Evolutionary conservation across 2,888 invertebrate species (phyloP).

Genomic region (Allygus modestus): DNA sequence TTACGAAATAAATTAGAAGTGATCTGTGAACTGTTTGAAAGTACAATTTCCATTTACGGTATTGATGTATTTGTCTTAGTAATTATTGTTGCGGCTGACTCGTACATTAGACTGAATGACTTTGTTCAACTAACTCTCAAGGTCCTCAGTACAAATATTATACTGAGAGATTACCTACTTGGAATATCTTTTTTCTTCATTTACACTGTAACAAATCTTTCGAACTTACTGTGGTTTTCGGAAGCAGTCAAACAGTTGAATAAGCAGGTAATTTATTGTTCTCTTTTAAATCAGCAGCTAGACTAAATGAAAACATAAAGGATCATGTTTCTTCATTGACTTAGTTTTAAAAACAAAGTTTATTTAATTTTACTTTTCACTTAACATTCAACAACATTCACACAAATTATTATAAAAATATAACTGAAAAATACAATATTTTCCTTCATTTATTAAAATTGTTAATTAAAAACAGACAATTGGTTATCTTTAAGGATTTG

Average conservation of each 20-base stretch:
- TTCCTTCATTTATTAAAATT: too few species aligned
- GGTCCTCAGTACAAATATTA: neutral
- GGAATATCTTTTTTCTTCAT: neutral
- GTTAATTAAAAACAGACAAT: too few species aligned
- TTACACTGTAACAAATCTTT: neutral
- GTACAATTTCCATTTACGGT: neutral
- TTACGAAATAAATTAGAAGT: neutral
- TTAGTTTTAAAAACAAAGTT: too few species aligned
- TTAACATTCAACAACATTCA: too few species aligned
- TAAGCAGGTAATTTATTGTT: neutral
- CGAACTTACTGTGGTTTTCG: neutral
- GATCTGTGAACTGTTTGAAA: neutral
- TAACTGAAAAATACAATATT: too few species aligned
- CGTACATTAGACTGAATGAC: slow-evolving; percentile 3
- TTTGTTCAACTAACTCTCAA: neutral
- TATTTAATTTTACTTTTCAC: too few species aligned
- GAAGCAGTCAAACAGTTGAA: neutral
- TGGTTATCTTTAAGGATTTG: too few species aligned
- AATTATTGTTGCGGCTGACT: neutral
- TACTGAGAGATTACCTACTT: neutral
- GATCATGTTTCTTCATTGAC: too few species aligned
- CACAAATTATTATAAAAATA: too few species aligned
- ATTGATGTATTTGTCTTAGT: neutral
- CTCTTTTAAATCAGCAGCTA: neutral
- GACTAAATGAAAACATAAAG: too few species aligned